Evolutionary conservation across 2,888 invertebrate genomes (phyloP), one percentile per base, ranked within the genome.

Genomic region (Drosophila mercatorum): DNA sequence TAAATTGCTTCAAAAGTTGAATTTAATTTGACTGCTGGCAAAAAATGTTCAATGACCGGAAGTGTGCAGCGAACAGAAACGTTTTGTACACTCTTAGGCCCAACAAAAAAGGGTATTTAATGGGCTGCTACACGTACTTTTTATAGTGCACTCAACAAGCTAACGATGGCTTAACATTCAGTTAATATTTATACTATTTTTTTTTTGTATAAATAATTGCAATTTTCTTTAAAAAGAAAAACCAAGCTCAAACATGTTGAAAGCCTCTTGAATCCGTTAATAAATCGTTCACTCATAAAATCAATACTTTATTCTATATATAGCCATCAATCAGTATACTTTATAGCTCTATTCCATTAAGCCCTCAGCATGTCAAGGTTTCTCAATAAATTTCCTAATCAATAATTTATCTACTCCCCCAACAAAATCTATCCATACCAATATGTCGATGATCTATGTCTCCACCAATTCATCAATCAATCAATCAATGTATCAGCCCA

Each of bases 1-100:
- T 85, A 83, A 83, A 85, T 78, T 85, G 86, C 74, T 78, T 58
- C 66, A 74, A 83, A 85, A 85, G 76, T 85, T 72, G 69, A 80
- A 74, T 77, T 85, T 83, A 67, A 83, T 82, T 83, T 80, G 67
- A 62, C 51, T 47, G n/a, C 57, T 53, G 57, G 68, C 36, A 63
- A 68, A 67, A 68, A 80, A 65, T 72, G 55, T 59, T 52, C 75
- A 75, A 64, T 80, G 75, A 63, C 70, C 68, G 68, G 68, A 73
- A 73, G 69, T 51, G 55, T 26, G 49, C 55, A 34, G 17, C 22
- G 53, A 44, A 61, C 38, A 55, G 49, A 49, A 40, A 8, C 14
- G 44, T 51, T 67, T 47, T 68, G 55, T 44, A 51, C 44, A 34
- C 31, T 12, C 40, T 57, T 38, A 22, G 38, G n/a, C 11, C 38